Evolutionary conservation across 2,888 invertebrate species (phyloP).

Genomic region (Cotesia congregata): DNA sequence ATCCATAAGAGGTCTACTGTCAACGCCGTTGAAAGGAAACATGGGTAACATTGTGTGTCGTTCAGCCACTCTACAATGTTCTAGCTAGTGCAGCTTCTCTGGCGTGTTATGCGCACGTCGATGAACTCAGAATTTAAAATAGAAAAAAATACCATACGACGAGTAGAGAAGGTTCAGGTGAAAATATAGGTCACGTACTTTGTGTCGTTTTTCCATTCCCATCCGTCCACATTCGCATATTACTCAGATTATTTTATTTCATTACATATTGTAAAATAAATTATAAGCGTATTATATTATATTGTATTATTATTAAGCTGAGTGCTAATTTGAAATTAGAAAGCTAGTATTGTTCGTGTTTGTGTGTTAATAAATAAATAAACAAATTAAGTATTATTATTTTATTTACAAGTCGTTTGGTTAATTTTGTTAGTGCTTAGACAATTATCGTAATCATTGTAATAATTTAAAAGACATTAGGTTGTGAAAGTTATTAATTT

Average conservation of each 20-base stretch:
- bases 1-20: constrained; percentile 18
- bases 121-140: constrained; percentile 13
- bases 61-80: constrained; percentile 23
- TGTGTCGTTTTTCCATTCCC: not conserved
- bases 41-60: constrained; percentile 28
- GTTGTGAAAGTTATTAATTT: not conserved
- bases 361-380: not conserved
- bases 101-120: constrained; percentile 25
- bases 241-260: too few species aligned
- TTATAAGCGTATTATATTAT: constrained; percentile 41
- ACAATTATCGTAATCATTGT: constrained; percentile 4
- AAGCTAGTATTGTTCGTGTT: constrained; percentile 37
- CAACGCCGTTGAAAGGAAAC: constrained; percentile 26
- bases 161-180: constrained; percentile 9
- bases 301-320: too few species aligned
- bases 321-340: constrained; percentile 40
- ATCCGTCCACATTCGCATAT: constrained; percentile 16
- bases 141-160: constrained; percentile 13
- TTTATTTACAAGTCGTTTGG: not conserved
- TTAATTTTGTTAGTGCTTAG: not conserved
- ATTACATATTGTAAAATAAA: too few species aligned
- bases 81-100: not conserved
- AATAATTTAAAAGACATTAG: constrained; percentile 15
- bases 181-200: constrained; percentile 43
- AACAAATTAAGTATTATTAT: not conserved